Evolutionary conservation across 2,797 vertebrate species (phyloP).

Genomic region (Euphonia xanthogaster): DNA sequence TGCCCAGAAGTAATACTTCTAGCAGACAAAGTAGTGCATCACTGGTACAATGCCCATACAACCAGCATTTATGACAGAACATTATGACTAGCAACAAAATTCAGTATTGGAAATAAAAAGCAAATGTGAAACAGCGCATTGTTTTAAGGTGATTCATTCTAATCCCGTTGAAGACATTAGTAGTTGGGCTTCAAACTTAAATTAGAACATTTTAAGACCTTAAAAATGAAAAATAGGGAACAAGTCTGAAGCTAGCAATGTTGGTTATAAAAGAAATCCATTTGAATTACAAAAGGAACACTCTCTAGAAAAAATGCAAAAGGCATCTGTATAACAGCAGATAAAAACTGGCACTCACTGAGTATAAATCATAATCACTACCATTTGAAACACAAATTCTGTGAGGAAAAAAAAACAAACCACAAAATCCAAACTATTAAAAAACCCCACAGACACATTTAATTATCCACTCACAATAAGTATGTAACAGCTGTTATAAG

Average conservation of each 20-base stretch:
- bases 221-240: background rate
- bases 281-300: background rate
- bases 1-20: background rate
- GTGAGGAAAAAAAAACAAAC: accelerated
- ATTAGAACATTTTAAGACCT: background rate
- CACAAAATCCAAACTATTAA: background rate
- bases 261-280: background rate
- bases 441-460: background rate
- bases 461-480: background rate
- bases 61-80: background rate
- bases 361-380: background rate
- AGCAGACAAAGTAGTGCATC: background rate
- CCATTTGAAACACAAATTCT: background rate
- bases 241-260: background rate
- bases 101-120: background rate
- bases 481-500: background rate
- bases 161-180: background rate
- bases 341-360: background rate
- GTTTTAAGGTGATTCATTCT: background rate
- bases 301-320: background rate
- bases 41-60: background rate
- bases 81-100: background rate
- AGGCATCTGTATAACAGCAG: background rate
- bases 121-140: background rate
- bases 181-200: background rate